These are phyloP conservation scores for Chionomys nivalis DNA, from an alignment of 2,113 vertebrate genomes.

Conservation along the genomic window DNA sequence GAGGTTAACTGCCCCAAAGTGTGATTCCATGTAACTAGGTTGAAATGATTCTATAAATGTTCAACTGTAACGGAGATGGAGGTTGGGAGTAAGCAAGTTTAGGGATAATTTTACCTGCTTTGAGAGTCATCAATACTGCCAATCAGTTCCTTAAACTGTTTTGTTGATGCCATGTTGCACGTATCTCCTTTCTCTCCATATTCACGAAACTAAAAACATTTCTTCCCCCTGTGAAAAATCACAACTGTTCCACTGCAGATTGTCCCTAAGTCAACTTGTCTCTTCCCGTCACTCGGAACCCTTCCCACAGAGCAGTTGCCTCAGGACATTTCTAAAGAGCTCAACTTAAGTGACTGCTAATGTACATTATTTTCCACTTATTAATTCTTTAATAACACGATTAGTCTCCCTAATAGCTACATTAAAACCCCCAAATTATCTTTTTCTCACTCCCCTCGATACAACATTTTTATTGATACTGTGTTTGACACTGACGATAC, in stretches of 20 bases:
- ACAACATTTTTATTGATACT: neutral
- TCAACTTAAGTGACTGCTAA: neutral
- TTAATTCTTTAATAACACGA: neutral
- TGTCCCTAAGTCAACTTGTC: neutral
- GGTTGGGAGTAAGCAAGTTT: neutral
- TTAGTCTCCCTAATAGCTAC: neutral
- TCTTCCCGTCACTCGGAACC: neutral
- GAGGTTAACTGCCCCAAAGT: constrained; percentile 49
- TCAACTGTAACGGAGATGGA: constrained; percentile 8
- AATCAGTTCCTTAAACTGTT: constrained; percentile 22
- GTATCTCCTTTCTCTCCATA: neutral
- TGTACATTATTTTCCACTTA: constrained; percentile 10
- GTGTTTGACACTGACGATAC: neutral
- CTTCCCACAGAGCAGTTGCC: neutral
- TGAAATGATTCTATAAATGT: constrained; percentile 8
- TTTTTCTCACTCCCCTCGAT: neutral
- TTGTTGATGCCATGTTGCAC: neutral
- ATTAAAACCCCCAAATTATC: neutral
- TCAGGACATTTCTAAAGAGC: neutral
- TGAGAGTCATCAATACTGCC: constrained; percentile 8
- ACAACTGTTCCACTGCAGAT: neutral
- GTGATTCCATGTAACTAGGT: constrained; percentile 1
- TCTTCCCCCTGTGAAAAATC: neutral
- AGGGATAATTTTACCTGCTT: constrained; percentile 20
- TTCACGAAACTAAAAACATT: neutral